These are phyloP conservation scores for Troilus luridus DNA, from an alignment of 2,888 invertebrate genomes.

Conservation along the genomic window DNA sequence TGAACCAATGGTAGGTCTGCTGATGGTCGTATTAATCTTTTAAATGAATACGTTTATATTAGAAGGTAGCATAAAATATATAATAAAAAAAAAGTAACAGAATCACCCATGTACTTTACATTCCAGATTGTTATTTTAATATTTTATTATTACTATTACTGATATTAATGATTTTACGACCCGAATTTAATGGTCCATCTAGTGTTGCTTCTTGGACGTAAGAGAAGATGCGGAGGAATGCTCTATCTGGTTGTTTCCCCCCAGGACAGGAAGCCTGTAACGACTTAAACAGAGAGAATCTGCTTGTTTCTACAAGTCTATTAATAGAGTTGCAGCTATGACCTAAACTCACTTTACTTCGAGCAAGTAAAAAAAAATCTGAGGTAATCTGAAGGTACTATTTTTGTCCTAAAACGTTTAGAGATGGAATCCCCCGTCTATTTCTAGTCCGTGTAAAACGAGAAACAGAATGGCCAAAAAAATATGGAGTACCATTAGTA, in stretches of 20 bases:
- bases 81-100: too few species aligned
- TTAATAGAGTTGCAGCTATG: conserved; percentile 44
- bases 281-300: conserved; percentile 13
- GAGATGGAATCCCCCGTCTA: background rate
- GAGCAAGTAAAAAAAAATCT: conserved; percentile 17
- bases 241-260: background rate
- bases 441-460: background rate
- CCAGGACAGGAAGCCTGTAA: background rate
- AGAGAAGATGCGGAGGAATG: background rate
- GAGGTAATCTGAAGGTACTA: conserved; percentile 16
- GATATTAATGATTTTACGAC: too few species aligned
- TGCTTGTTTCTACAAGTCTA: conserved; percentile 6
- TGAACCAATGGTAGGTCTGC: too few species aligned
- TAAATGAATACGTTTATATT: too few species aligned
- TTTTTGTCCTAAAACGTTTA: background rate
- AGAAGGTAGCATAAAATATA: too few species aligned
- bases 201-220: too few species aligned
- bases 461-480: background rate
- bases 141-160: too few species aligned
- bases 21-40: too few species aligned
- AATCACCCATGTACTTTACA: too few species aligned
- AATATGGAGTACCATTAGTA: background rate
- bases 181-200: too few species aligned
- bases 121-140: too few species aligned
- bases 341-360: background rate